phyloP scores from a whole-genome alignment of 2,888 invertebrate genomes.

The Agrilus mali region DNA sequence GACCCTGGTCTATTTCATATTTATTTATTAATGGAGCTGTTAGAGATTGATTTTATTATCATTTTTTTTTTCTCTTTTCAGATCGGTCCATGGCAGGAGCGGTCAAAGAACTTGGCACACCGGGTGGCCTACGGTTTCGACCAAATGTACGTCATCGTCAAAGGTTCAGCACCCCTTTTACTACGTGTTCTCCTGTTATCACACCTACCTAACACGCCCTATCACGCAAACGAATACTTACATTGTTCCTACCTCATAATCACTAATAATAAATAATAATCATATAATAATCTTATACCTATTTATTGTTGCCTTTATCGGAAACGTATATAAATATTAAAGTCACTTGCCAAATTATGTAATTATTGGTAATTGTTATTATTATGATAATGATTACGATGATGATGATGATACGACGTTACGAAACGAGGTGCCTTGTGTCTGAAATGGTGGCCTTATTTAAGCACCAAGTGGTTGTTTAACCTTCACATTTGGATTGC shows the following conservation, averaged over 20 bases:
- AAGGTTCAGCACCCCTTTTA: conserved; percentile 16
- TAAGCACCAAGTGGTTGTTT: conserved; percentile 16
- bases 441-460: conserved; percentile 19
- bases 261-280: too few relatives aligned
- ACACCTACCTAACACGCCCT: too few relatives aligned
- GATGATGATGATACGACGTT: background rate
- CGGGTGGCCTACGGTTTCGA: conserved; percentile 28
- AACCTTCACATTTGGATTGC: conserved; percentile 5
- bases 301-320: too few relatives aligned
- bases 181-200: too few relatives aligned
- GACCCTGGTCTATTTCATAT: too few relatives aligned
- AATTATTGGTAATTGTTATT: conserved; percentile 1
- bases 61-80: conserved; percentile 22
- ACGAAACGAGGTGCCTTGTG: conserved; percentile 24
- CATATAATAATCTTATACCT: too few relatives aligned
- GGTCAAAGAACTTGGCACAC: conserved; percentile 24
- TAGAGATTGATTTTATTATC: too few relatives aligned
- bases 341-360: background rate
- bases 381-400: background rate
- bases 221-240: too few relatives aligned
- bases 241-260: too few relatives aligned
- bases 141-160: conserved; percentile 43
- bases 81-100: conserved; percentile 32
- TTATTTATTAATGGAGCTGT: too few relatives aligned
- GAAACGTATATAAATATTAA: too few relatives aligned